Conservation (phyloP, 1,140 invertebrate species). For the Cephus cinctus region DNA sequence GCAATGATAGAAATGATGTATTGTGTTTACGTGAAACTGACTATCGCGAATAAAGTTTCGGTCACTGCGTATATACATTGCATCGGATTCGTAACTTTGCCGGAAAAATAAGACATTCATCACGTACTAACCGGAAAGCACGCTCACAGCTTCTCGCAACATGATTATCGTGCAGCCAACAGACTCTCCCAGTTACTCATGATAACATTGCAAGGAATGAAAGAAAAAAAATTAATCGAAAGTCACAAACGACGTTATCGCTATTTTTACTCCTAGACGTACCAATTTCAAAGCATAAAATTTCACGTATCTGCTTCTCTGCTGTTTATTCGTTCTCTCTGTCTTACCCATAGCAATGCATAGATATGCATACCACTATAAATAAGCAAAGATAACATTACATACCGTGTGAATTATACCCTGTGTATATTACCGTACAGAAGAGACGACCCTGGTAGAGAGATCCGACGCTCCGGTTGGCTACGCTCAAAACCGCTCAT, state of each 20-base stretch:
- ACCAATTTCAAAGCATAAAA: constrained; percentile 21
- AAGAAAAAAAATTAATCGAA: no score
- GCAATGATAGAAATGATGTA: constrained; percentile 13
- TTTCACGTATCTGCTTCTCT: constrained; percentile 14
- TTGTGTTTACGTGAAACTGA: constrained; percentile 7
- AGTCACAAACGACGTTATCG: no score
- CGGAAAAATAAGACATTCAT: no score
- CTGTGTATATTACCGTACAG: constrained; percentile 21
- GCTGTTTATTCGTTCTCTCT: constrained; percentile 1
- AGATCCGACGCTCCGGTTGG: not conserved
- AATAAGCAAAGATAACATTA: constrained; percentile 27
- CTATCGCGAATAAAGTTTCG: constrained; percentile 14
- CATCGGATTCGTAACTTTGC: no score
- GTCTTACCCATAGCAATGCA: not conserved
- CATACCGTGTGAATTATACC: constrained; percentile 22
- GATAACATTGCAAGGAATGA: no score
- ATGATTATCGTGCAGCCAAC: no score
- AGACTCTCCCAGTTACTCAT: no score
- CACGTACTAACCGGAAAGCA: no score
- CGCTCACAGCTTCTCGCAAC: no score
- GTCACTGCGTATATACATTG: not conserved
- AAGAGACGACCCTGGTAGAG: not conserved
- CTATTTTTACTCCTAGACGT: no score
- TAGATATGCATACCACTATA: no score
- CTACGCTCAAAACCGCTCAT: constrained; percentile 6